Evolutionary conservation across 2,113 vertebrate genomes (phyloP).

Genomic region (Plectropomus leopardus): DNA sequence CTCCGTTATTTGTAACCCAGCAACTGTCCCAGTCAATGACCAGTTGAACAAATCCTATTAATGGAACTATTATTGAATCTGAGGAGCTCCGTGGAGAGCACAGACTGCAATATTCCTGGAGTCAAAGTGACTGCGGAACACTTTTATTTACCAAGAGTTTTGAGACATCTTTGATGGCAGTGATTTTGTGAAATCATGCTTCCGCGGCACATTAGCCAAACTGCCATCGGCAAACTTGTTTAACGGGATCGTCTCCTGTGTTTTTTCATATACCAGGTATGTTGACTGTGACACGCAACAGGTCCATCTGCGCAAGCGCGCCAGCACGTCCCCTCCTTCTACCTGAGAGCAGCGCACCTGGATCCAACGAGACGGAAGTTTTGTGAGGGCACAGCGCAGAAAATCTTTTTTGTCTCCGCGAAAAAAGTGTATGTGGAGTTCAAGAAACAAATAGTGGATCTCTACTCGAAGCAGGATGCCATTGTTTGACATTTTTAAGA

Average conservation of each 20-base stretch:
- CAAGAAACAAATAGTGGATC: neutral
- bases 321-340: conserved; percentile 65
- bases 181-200: neutral
- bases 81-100: conserved; percentile 36
- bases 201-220: no score
- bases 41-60: conserved; percentile 78
- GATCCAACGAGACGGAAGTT: conserved; percentile 87
- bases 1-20: conserved; percentile 82
- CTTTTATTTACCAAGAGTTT: neutral
- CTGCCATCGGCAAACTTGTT: neutral
- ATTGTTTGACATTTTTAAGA: neutral
- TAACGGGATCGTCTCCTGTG: neutral
- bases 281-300: conserved; percentile 47
- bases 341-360: conserved; percentile 89
- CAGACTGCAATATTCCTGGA: neutral
- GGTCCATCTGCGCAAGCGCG: conserved; percentile 78
- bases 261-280: conserved; percentile 30
- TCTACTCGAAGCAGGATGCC: conserved; percentile 43
- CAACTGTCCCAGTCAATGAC: conserved; percentile 81
- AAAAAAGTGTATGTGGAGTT: conserved; percentile 14
- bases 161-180: neutral
- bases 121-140: neutral
- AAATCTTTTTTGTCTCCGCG: neutral
- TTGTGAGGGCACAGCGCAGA: conserved; percentile 16
- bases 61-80: conserved; percentile 65